Conservation (phyloP, 2,888 invertebrate genomes). For the Scaptomyza parva region DNA sequence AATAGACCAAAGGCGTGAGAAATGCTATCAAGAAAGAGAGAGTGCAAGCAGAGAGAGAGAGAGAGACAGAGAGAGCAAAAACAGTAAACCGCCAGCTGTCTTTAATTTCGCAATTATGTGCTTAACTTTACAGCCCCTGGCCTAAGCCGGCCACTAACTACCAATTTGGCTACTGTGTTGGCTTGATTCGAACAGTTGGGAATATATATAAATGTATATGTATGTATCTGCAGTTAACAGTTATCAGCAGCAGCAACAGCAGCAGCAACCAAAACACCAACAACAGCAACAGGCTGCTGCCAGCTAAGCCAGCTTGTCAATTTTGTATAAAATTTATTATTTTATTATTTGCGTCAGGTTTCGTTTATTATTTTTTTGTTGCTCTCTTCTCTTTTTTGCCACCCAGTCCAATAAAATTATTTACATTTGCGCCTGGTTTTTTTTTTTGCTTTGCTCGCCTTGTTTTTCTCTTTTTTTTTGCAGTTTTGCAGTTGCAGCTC, state of each 20-base stretch:
- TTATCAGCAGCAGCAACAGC: constrained; percentile 21
- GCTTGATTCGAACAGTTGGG: constrained; percentile 45
- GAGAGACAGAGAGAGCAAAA: background rate
- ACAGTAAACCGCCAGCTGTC: constrained; percentile 51
- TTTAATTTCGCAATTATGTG: constrained; percentile 79
- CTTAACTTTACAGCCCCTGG: constrained; percentile 71
- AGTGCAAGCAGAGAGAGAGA: too few species aligned
- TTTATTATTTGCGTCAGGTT: constrained; percentile 81
- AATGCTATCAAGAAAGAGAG: constrained; percentile 18
- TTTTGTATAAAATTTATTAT: constrained; percentile 79
- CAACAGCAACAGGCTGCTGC: constrained; percentile 61
- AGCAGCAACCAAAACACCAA: too few species aligned
- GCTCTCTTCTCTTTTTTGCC: constrained; percentile 16
- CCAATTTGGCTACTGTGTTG: constrained; percentile 76
- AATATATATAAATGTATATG: background rate
- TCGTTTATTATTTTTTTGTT: background rate
- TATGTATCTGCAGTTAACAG: constrained; percentile 21
- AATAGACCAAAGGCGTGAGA: constrained; percentile 54
- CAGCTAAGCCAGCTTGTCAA: constrained; percentile 79
- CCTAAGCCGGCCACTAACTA: constrained; percentile 69
- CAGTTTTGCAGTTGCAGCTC: constrained; percentile 56
- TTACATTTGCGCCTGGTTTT: constrained; percentile 70
- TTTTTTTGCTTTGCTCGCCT: constrained; percentile 31
- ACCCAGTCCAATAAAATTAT: constrained; percentile 61
- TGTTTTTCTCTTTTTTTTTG: constrained; percentile 20